Conservation (phyloP, 2,113 vertebrate genomes). For the Plecotus auritus region DNA sequence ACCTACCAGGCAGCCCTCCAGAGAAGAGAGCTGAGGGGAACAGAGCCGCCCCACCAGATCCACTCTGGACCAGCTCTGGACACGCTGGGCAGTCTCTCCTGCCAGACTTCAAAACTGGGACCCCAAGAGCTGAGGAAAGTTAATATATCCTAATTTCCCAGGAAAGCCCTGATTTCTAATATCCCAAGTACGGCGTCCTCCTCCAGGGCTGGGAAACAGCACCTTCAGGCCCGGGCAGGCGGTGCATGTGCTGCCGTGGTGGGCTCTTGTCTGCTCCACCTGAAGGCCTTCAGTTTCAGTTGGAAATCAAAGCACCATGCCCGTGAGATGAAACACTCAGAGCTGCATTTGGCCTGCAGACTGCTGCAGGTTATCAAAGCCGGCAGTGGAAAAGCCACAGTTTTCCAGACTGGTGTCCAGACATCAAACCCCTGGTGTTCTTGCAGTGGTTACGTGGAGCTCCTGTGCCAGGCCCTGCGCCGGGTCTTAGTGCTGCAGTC, state of each 20-base stretch:
- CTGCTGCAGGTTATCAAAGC: not conserved
- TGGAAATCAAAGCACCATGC: not conserved
- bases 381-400: fast-evolving
- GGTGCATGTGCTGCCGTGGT: fast-evolving
- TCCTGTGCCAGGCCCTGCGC: fast-evolving
- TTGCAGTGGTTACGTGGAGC: not conserved
- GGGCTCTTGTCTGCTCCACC: not conserved
- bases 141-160: not conserved
- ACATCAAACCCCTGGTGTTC: not conserved
- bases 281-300: not conserved
- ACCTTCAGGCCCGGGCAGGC: not conserved
- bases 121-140: not conserved
- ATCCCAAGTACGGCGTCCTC: not conserved
- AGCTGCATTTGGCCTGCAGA: not conserved
- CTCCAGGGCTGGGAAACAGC: not conserved
- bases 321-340: too few relatives aligned
- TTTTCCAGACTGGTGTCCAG: not conserved
- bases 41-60: fast-evolving
- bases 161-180: not conserved
- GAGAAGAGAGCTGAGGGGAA: not conserved
- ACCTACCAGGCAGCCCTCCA: not conserved
- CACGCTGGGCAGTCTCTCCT: not conserved
- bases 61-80: too few relatives aligned
- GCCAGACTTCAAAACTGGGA: not conserved
- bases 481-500: fast-evolving